Evolutionary conservation across 2,113 vertebrate genomes (phyloP).

Genomic region (Salminus brasiliensis): DNA sequence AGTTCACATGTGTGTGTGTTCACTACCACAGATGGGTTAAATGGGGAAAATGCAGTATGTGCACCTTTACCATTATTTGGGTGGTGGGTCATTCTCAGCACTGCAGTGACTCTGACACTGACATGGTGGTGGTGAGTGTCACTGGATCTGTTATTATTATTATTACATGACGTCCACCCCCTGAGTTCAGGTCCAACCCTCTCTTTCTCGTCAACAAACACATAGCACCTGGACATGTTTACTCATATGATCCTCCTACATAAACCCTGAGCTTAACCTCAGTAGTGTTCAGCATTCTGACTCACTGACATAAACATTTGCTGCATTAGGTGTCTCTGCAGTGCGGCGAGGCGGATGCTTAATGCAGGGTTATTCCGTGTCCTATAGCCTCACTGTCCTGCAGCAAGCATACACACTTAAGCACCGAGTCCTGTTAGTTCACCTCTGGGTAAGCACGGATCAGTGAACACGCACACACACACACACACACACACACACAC

Average conservation of each 20-base stretch:
- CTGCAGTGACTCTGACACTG: too few species aligned
- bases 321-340: constrained; percentile 60
- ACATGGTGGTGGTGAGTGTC: too few species aligned
- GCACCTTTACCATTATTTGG: too few species aligned
- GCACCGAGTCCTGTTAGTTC: constrained; percentile 70
- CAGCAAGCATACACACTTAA: constrained; percentile 56
- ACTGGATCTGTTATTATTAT: too few species aligned
- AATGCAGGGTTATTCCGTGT: constrained; percentile 65
- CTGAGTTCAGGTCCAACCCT: too few species aligned
- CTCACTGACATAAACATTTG: constrained; percentile 16
- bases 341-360: constrained; percentile 63
- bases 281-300: constrained; percentile 19
- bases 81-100: too few species aligned
- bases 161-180: too few species aligned
- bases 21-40: too few species aligned
- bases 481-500: constrained; percentile 29
- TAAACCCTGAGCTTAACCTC: constrained; percentile 41
- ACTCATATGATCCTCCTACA: constrained; percentile 22
- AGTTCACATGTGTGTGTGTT: too few species aligned
- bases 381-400: constrained; percentile 61
- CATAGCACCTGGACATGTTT: not conserved
- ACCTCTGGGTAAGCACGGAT: constrained; percentile 52
- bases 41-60: too few species aligned
- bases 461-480: constrained; percentile 33
- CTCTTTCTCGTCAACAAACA: not conserved